These are phyloP conservation scores for Cecropterus lyciades DNA, from an alignment of 1,140 invertebrate species.

Conservation along the genomic window DNA sequence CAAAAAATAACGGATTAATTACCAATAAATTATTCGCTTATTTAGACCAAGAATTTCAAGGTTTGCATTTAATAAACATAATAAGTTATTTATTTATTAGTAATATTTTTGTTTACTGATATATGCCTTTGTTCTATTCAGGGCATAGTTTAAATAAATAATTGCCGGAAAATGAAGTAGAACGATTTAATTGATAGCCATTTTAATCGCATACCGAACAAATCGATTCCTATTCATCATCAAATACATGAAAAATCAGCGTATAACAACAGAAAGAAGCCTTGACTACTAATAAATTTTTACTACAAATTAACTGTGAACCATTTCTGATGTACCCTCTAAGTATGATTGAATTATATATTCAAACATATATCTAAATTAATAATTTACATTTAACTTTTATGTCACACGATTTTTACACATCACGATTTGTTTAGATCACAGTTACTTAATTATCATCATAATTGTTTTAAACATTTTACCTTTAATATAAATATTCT, in stretches of 20 bases:
- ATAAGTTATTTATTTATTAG: not conserved
- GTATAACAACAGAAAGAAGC: slow-evolving; percentile 6
- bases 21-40: not conserved
- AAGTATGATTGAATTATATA: too few relatives aligned
- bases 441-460: too few relatives aligned
- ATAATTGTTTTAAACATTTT: too few relatives aligned
- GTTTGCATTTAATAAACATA: not conserved
- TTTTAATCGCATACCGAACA: slow-evolving; percentile 12
- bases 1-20: not conserved
- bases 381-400: too few relatives aligned
- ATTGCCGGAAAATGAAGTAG: slow-evolving; percentile 29
- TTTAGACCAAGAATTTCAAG: slow-evolving; percentile 1
- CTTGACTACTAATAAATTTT: not conserved
- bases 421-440: too few relatives aligned
- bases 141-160: slow-evolving; percentile 16
- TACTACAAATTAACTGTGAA: too few relatives aligned
- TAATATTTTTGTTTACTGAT: not conserved
- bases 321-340: too few relatives aligned
- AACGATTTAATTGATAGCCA: slow-evolving; percentile 22
- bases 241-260: slow-evolving; percentile 29
- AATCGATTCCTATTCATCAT: slow-evolving; percentile 30
- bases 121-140: slow-evolving; percentile 29
- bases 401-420: too few relatives aligned
- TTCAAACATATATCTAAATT: too few relatives aligned
- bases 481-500: too few relatives aligned